phyloP scores from a whole-genome alignment of 2,113 vertebrate species.

The Protomyctophum bolini region DNA sequence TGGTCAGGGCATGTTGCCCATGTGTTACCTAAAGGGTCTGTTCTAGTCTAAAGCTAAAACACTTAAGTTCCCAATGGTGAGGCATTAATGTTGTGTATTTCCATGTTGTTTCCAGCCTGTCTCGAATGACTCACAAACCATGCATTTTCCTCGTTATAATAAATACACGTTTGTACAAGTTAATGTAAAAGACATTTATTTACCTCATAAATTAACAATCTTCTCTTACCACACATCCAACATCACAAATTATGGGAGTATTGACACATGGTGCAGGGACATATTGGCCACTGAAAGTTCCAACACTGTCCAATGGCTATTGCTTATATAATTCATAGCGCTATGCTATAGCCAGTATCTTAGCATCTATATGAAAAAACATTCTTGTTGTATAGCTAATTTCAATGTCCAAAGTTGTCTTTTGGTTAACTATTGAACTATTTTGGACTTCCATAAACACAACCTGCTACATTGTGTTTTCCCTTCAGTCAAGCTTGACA shows the following conservation, averaged over 20 bases:
- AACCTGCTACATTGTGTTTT: constrained; percentile 9
- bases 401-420: constrained; percentile 5
- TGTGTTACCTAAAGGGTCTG: neutral
- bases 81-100: neutral
- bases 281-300: constrained; percentile 30
- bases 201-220: constrained; percentile 57
- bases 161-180: constrained; percentile 46
- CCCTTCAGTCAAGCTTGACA: constrained; percentile 21
- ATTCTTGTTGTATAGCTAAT: constrained; percentile 13
- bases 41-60: neutral
- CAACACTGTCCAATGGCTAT: neutral
- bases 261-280: constrained; percentile 16
- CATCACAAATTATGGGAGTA: constrained; percentile 32
- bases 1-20: no score
- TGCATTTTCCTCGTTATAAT: constrained; percentile 6
- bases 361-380: neutral
- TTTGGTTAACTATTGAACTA: constrained; percentile 7
- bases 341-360: neutral
- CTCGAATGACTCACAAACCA: neutral
- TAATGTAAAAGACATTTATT: constrained; percentile 67
- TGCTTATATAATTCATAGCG: neutral
- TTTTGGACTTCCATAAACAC: constrained; percentile 7
- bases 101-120: neutral
- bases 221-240: constrained; percentile 47
- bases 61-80: neutral